Evolutionary conservation across 1,140 invertebrate genomes (phyloP).

Genomic region (Odontomachus brunneus): DNA sequence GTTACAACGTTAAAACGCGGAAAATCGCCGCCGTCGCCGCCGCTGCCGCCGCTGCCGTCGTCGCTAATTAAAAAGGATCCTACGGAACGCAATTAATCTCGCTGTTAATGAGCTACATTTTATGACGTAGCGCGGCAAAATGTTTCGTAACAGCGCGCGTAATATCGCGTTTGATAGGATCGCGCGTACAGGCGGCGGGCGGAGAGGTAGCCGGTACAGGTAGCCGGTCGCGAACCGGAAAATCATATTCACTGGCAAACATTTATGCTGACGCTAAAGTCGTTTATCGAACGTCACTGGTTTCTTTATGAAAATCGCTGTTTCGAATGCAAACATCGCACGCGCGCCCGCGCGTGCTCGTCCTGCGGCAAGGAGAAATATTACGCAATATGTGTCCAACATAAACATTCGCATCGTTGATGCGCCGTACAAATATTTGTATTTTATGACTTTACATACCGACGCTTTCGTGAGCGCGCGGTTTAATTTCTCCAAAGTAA

Average conservation of each 20-base stretch:
- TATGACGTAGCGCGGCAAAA: slow-evolving; percentile 20
- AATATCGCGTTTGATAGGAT: slow-evolving; percentile 12
- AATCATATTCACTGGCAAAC: slow-evolving; percentile 56
- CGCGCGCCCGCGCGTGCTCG: slow-evolving; percentile 4
- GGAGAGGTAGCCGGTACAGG: too few relatives aligned
- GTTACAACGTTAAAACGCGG: background rate
- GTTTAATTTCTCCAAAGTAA: slow-evolving; percentile 54
- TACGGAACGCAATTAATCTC: slow-evolving; percentile 34
- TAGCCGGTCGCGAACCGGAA: slow-evolving; percentile 14
- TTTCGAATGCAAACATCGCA: slow-evolving; percentile 53
- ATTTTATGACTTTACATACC: slow-evolving; percentile 54
- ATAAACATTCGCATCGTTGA: slow-evolving; percentile 64
- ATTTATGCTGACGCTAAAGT: slow-evolving; percentile 55
- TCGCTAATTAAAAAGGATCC: slow-evolving; percentile 32
- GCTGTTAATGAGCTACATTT: slow-evolving; percentile 44
- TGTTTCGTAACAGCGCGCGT: slow-evolving; percentile 1
- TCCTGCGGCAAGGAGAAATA: slow-evolving; percentile 53
- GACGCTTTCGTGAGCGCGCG: slow-evolving; percentile 5
- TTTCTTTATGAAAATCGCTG: slow-evolving; percentile 59
- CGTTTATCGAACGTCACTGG: slow-evolving; percentile 57
- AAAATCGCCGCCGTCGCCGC: too few relatives aligned
- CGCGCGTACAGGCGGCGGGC: background rate
- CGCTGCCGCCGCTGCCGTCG: background rate
- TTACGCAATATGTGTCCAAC: slow-evolving; percentile 62
- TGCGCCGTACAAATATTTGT: slow-evolving; percentile 56